Evolutionary conservation across 2,113 vertebrate species (phyloP), one percentile per base, ranked within the genome.

Genomic region (Siniperca chuatsi): DNA sequence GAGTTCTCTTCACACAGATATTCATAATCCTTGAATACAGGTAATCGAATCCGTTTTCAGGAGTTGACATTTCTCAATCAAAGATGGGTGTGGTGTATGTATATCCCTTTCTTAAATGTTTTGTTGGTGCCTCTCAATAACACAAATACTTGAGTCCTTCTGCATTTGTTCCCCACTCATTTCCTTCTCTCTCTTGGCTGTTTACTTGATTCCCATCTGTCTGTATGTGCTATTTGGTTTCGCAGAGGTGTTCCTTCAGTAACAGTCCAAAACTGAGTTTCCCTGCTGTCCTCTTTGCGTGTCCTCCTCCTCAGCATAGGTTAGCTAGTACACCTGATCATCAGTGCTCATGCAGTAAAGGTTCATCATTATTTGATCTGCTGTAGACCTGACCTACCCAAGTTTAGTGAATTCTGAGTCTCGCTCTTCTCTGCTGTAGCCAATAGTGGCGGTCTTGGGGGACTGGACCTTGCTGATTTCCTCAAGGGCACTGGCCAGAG

Each of bases 401-500:
- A 89, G 79, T 82, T 91, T 92, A 77, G 93, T 88, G 79, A 94
- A 92, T 40, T 94, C 90, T 25, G 92, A 82, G 81, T 92, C 91
- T 54, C 33, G 81, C 35, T 91, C 90, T 4, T 93, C 93, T 75
- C 76, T 88, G 69, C 78, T 75, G 83, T 72, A 83, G 78, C 65
- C 79, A 11, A 87, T 61, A 25, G 78, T 94, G 0, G 95, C 77
- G 46, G 75, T 82, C 73, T 93, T 92, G 84, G 96, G 95, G 40
- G 93, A 95, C 90, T 97, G 97, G 89, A 97, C 97, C 94, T 97
- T 97, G 82, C 97, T 96, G 60, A 99, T 99, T 75, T 99, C 98
- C 91, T 98, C 97, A 55, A 98, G 96, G 70, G 97, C 97, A 72
- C 97, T 97, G 91, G 98, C 98, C 82, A 99, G 94, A 71, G 98